A percentile compares a stretch with the other conserved stretches of the same genome.
Conservation (phyloP, 2,113 vertebrate genomes). For the Hippocampus zosterae region DNA sequence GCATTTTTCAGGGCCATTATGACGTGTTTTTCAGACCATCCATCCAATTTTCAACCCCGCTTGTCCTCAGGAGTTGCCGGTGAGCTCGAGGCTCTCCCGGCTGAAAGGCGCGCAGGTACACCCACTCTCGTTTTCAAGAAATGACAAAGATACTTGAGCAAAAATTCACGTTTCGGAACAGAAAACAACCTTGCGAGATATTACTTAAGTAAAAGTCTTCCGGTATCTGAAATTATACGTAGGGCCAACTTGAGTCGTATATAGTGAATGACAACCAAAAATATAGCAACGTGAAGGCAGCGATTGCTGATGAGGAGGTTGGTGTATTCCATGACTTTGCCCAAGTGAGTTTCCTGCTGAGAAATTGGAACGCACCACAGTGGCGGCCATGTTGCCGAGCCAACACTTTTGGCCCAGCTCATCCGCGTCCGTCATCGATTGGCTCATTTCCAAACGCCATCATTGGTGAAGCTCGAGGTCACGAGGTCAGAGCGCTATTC, state of each 20-base stretch:
- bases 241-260: too few relatives aligned
- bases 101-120: too few relatives aligned
- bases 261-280: too few relatives aligned
- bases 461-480: constrained; percentile 66
- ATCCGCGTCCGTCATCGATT: constrained; percentile 61
- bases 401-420: constrained; percentile 41
- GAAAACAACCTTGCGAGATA: too few relatives aligned
- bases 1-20: not conserved
- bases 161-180: too few relatives aligned
- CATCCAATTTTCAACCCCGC: not conserved
- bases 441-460: constrained; percentile 60
- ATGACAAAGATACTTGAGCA: too few relatives aligned
- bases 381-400: constrained; percentile 40
- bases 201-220: too few relatives aligned
- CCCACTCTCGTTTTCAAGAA: too few relatives aligned
- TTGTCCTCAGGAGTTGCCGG: not conserved
- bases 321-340: not conserved
- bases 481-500: constrained; percentile 47
- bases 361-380: not conserved
- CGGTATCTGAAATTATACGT: too few relatives aligned
- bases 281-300: too few relatives aligned
- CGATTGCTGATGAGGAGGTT: not conserved
- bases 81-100: not conserved
- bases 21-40: not conserved
- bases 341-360: not conserved